Evolutionary conservation across 2,888 invertebrate genomes (phyloP), one percentile per base, ranked within the genome.

Genomic region (Tinea trinotella): DNA sequence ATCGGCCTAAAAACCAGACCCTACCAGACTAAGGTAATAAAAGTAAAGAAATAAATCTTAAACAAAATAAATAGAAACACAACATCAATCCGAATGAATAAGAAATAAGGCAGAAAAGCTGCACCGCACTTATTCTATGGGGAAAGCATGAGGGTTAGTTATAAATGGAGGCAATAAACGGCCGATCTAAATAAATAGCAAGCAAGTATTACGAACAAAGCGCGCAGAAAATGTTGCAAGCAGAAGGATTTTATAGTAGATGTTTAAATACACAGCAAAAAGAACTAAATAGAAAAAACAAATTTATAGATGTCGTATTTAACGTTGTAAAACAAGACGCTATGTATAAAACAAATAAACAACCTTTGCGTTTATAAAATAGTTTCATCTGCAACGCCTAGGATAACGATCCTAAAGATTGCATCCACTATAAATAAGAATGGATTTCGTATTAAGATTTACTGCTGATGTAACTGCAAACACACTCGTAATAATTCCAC

Each of bases 151-250:
- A 63, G 63, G 64, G 59, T 60, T 57, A 59, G 60, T 65, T 67
- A 59, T 65, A 70, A 71, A 74, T 70, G 64, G 59, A 57, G 57
- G 63, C 60, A 64, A 65, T 70, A 69, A 65, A 68, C 60, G 65
- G 60, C 58, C 57, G 61, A 65, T 64, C 60, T 63, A 60, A 65
- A 66, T 65, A 66, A 66, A 65, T 64, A 64, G 56, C 57, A 57
- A 59, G 58, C 61, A 24, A 61, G 57, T 19, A 19, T 56, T 55
- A 60, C 60, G 59, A 60, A 64, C 62, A 59, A 62, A 58, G 58
- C 57, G 54, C 52, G 20, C 20, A 53, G 57, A 61, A 58, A 59
- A 56, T 59, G 59, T 61, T 60, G 59, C 53, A 55, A 52, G 53
- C 20, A 20, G 55, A 36, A 6, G 36, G 10, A 19, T 19, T 46